Evolutionary conservation across 2,888 invertebrate species (phyloP).

Genomic region (Hoplodrina ambigua): DNA sequence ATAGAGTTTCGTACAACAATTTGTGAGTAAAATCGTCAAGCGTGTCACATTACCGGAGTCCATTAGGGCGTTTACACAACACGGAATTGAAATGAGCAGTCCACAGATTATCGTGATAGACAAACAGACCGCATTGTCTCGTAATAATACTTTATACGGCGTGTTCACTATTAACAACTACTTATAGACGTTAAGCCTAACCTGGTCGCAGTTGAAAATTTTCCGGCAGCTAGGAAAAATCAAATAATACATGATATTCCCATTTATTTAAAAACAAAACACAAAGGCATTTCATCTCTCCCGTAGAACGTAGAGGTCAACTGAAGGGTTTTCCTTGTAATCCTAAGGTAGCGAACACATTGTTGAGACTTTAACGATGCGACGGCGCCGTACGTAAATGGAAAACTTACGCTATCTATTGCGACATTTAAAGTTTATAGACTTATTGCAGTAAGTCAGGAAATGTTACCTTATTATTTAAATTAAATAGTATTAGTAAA

Average conservation of each 20-base stretch:
- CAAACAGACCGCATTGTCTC: conserved; percentile 88
- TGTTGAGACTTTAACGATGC: conserved; percentile 11
- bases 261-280: conserved; percentile 2
- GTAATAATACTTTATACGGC: conserved; percentile 85
- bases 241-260: not conserved
- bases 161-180: conserved; percentile 66
- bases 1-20: conserved; percentile 90
- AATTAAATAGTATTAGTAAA: not conserved
- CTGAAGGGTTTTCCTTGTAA: conserved; percentile 24
- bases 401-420: not conserved
- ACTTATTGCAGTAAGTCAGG: too few relatives aligned
- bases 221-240: not conserved
- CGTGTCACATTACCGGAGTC: conserved; percentile 90
- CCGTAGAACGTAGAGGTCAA: conserved; percentile 5
- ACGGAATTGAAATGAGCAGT: conserved; percentile 89
- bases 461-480: not conserved
- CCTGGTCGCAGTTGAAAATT: not conserved
- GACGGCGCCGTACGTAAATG: not conserved
- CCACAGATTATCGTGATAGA: conserved; percentile 90
- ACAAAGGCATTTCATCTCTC: conserved; percentile 4
- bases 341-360: conserved; percentile 17
- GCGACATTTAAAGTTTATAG: too few relatives aligned
- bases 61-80: conserved; percentile 90
- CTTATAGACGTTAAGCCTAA: conserved; percentile 17
- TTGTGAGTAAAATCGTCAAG: conserved; percentile 91